Percentiles rank a stretch among this genome's conserved stretches.
phyloP scores from a whole-genome alignment of 2,113 vertebrate species.

The Chascanopsetta lugubris region DNA sequence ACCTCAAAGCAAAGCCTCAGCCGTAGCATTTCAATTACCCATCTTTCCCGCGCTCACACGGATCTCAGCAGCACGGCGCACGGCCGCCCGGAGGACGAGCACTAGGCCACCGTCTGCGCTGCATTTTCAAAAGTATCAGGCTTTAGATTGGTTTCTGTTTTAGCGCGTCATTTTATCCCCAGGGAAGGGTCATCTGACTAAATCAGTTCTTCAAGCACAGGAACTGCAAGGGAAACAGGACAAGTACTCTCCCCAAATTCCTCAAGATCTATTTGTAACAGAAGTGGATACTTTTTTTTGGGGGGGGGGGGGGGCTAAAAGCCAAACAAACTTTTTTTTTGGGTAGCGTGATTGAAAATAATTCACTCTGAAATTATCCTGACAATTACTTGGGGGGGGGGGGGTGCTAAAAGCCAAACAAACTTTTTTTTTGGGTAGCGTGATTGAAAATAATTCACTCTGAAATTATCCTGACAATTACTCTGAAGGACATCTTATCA shows the following conservation, averaged over 20 bases:
- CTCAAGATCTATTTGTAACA: too few relatives aligned
- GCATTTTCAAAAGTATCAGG: not conserved
- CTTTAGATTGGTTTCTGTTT: constrained; percentile 16
- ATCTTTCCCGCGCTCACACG: constrained; percentile 24
- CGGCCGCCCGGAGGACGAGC: constrained; percentile 10
- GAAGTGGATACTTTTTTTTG: too few relatives aligned
- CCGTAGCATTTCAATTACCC: constrained; percentile 78
- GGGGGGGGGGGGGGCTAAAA: too few relatives aligned
- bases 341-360: too few relatives aligned
- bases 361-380: too few relatives aligned
- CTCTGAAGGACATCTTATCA: too few relatives aligned
- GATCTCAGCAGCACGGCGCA: constrained; percentile 17
- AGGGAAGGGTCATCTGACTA: not conserved
- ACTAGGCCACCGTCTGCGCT: constrained; percentile 10
- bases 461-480: too few relatives aligned
- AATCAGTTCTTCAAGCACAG: not conserved
- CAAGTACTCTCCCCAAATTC: not conserved
- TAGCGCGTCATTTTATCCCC: constrained; percentile 10
- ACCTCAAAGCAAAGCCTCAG: constrained; percentile 75
- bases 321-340: too few relatives aligned
- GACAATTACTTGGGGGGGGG: too few relatives aligned
- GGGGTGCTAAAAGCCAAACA: too few relatives aligned
- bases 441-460: too few relatives aligned
- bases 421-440: too few relatives aligned
- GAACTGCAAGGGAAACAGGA: not conserved